Evolutionary conservation across 2,113 vertebrate genomes (phyloP), one percentile per base, ranked within the genome.

Genomic region (Glareola pratincola): DNA sequence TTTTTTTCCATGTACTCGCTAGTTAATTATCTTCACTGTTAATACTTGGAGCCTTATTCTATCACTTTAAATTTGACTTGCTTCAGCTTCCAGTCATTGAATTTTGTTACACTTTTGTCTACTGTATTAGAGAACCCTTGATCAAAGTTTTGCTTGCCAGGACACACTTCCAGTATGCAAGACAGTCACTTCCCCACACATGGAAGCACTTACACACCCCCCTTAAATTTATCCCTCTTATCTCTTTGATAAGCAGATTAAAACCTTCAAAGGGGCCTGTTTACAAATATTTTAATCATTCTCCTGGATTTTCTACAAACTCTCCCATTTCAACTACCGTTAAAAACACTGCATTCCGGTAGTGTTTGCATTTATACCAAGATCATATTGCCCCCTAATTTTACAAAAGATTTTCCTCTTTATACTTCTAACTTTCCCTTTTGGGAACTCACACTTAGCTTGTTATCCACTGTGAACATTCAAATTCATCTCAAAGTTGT

Each of bases 81-180:
- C 64, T 92, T 95, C 43, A 79, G 45, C 53, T 96, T 93, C 22
- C 71, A 94, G 53, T 7, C 36, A 47, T 0, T 85, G 67, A 93
- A 94, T 90, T 96, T 85, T 90, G 45, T 92, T 94, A 95, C 45
- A 80, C 59, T 92, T 97, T 88, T 76, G 53, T 90, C 74, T 93
- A 39, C 32, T 69, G 5, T 79, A 69, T 94, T 79, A 83, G 18
- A 88, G 67, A 90, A 54, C 13, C 29, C 67, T 94, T 95, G 92
- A 93, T 92, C 85, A 94, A 96, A 94, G 67, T 95, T 96, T 94
- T 94, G 34, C 60, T 96, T 94, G 60, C 80, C 69, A 95, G 84
- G 48, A 95, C 30, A 91, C 85, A 60, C 43, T 95, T 94, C 34
- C 48, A 64, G 53, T 36, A 68, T 66, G 80, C 16, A 48, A 62